phyloP scores from a whole-genome alignment of 2,797 vertebrate genomes.

The Betta splendens region DNA sequence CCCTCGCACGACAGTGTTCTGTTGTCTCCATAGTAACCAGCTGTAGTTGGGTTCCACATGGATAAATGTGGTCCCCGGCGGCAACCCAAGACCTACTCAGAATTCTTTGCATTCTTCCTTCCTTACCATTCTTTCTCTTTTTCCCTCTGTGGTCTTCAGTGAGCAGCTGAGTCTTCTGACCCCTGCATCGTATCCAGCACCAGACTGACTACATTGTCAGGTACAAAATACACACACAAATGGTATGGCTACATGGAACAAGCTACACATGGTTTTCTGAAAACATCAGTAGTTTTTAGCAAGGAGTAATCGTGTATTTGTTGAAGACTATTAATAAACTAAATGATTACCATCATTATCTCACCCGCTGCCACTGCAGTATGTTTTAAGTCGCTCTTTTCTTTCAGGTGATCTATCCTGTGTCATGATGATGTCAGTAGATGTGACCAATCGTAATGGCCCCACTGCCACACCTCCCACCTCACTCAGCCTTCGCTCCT shows the following conservation, averaged over 20 bases:
- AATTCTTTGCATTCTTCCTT: conserved; percentile 62
- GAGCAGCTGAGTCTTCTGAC: conserved; percentile 63
- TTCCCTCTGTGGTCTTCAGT: conserved; percentile 48
- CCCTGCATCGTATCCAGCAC: conserved; percentile 59
- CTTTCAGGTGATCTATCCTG: conserved; percentile 72
- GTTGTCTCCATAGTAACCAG: conserved; percentile 53
- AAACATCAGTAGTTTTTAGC: conserved; percentile 1
- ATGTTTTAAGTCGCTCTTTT: neutral
- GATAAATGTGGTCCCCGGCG: conserved; percentile 58
- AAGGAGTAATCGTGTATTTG: neutral
- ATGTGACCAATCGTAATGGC: conserved; percentile 89
- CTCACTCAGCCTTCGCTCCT: conserved; percentile 92
- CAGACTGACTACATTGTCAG: conserved; percentile 56
- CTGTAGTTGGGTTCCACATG: conserved; percentile 51
- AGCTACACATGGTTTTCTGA: no score
- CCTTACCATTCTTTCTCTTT: conserved; percentile 41
- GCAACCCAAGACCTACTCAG: conserved; percentile 33
- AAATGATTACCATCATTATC: no score
- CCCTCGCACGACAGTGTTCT: conserved; percentile 15
- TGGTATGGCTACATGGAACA: conserved; percentile 4
- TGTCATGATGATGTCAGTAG: conserved; percentile 87
- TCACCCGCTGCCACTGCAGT: no score
- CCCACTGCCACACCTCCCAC: conserved; percentile 88
- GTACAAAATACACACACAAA: conserved; percentile 49
- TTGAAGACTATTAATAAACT: neutral